Percentiles rank a stretch among this genome's conserved stretches.
Conservation (phyloP, 2,113 vertebrate genomes). For the Dinomys branickii region DNA sequence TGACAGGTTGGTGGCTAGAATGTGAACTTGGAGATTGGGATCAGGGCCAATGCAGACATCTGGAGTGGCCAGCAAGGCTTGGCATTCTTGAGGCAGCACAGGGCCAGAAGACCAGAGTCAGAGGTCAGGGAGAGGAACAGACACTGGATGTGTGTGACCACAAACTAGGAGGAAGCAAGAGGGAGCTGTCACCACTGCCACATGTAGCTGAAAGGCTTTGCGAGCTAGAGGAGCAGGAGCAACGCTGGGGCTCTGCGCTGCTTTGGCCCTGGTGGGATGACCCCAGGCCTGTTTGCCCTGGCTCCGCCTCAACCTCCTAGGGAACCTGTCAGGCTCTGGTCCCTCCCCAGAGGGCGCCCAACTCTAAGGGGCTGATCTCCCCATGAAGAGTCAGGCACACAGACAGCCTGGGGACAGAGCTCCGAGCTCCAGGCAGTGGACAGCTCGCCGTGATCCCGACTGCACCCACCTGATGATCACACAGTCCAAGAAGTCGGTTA, state of each 20-base stretch:
- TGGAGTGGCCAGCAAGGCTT: no score
- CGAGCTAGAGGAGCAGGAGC: no score
- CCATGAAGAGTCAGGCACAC: background rate
- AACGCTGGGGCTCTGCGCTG: rapidly evolving
- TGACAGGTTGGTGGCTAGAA: background rate
- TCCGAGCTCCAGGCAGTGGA: background rate
- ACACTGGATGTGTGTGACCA: background rate
- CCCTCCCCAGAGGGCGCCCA: rapidly evolving
- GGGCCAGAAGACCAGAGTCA: background rate
- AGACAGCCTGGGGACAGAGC: background rate
- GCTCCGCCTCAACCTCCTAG: background rate
- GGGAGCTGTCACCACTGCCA: no score
- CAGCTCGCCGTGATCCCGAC: background rate
- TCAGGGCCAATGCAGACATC: background rate
- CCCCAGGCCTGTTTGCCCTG: background rate
- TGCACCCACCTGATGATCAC: conserved; percentile 96
- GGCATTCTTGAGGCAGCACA: background rate
- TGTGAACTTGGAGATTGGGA: background rate
- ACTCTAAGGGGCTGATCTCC: background rate
- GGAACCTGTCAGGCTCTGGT: background rate
- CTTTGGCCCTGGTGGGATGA: background rate
- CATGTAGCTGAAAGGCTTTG: no score
- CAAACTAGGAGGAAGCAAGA: no score
- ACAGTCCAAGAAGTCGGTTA: conserved; percentile 98
- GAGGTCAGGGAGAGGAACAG: background rate